These are phyloP conservation scores for Betta splendens DNA, from an alignment of 2,797 vertebrate species.

Conservation along the genomic window DNA sequence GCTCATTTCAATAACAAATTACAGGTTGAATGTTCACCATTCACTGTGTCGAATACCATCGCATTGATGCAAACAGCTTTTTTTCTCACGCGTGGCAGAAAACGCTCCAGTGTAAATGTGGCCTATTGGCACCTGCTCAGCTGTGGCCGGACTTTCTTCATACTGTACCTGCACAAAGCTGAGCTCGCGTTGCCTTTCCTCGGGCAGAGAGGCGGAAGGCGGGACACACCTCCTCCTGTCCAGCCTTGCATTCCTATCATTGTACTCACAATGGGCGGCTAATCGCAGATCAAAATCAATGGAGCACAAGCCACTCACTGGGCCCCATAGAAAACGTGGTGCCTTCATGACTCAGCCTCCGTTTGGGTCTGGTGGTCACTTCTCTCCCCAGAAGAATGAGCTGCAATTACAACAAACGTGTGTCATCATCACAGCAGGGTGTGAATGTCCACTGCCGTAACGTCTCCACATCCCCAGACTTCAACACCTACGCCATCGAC, in stretches of 20 bases:
- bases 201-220: background rate
- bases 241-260: background rate
- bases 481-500: background rate
- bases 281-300: background rate
- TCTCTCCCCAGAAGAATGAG: background rate
- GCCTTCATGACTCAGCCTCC: background rate
- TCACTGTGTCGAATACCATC: too few species aligned
- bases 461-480: too few species aligned
- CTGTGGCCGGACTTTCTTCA: too few species aligned
- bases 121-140: too few species aligned
- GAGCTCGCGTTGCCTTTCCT: too few species aligned
- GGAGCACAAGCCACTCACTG: background rate
- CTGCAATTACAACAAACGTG: background rate
- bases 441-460: background rate
- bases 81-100: too few species aligned
- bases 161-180: too few species aligned
- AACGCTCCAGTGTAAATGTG: too few species aligned
- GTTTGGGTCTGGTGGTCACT: too few species aligned
- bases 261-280: background rate
- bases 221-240: background rate
- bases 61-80: too few species aligned
- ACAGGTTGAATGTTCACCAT: background rate
- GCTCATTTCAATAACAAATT: background rate
- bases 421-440: background rate
- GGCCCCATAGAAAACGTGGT: background rate